Evolutionary conservation across 2,888 invertebrate genomes (phyloP).

Genomic region (Pammene fasciana): DNA sequence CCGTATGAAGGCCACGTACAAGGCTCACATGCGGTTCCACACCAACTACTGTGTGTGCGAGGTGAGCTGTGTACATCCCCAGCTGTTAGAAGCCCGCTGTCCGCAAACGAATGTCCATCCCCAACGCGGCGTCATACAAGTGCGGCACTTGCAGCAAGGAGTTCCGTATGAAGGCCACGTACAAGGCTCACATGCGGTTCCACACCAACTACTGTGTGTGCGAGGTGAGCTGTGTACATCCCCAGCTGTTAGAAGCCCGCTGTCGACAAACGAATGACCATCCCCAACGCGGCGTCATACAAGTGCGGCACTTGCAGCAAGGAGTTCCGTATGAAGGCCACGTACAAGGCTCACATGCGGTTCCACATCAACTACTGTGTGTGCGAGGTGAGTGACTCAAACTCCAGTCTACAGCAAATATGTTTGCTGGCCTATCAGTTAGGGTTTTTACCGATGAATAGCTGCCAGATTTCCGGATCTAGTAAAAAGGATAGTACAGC

Average conservation of each 20-base stretch:
- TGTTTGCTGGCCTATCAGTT: no score
- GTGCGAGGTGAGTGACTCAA: slow-evolving; percentile 74
- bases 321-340: slow-evolving; percentile 72
- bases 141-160: slow-evolving; percentile 67
- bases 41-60: slow-evolving; percentile 76
- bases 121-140: slow-evolving; percentile 58
- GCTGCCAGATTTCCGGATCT: no score
- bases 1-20: slow-evolving; percentile 70
- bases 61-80: slow-evolving; percentile 51
- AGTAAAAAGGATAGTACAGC: no score
- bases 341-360: slow-evolving; percentile 70
- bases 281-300: slow-evolving; percentile 56
- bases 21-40: slow-evolving; percentile 73
- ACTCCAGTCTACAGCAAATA: no score
- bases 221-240: slow-evolving; percentile 58
- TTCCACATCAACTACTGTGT: slow-evolving; percentile 75
- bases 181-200: slow-evolving; percentile 70
- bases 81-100: slow-evolving; percentile 27
- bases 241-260: slow-evolving; percentile 25
- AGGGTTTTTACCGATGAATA: no score
- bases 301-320: slow-evolving; percentile 66
- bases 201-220: slow-evolving; percentile 76
- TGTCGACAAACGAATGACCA: slow-evolving; percentile 45
- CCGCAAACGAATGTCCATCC: slow-evolving; percentile 48
- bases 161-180: slow-evolving; percentile 72